Percentiles rank a stretch among this genome's conserved stretches.
These are phyloP conservation scores for Saccostrea glomerata DNA, from an alignment of 1,140 invertebrate genomes.

Conservation along the genomic window DNA sequence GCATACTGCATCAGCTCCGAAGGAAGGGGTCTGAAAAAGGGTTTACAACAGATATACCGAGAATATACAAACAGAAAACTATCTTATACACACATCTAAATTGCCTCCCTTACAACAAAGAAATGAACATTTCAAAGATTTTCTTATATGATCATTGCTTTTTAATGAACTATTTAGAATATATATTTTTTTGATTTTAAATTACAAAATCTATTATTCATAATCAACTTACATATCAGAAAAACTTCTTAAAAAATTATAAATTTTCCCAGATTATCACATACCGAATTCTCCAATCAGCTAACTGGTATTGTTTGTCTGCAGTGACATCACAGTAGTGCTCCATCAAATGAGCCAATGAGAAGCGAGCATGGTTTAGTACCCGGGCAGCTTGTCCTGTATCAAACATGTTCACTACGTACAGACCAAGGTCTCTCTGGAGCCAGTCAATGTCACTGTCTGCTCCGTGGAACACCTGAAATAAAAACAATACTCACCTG, in stretches of 20 bases:
- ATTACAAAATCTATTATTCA: too few relatives aligned
- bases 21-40: conserved; percentile 87
- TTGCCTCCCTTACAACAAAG: not conserved
- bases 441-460: conserved; percentile 95
- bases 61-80: conserved; percentile 25
- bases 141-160: too few relatives aligned
- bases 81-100: not conserved
- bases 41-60: too few relatives aligned
- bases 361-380: conserved; percentile 85
- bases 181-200: too few relatives aligned
- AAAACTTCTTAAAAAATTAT: not conserved
- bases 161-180: too few relatives aligned
- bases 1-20: conserved; percentile 93
- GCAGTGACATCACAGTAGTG: conserved; percentile 88
- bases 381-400: conserved; percentile 92
- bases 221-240: not conserved
- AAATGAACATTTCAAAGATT: too few relatives aligned
- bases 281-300: conserved; percentile 96
- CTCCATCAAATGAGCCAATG: conserved; percentile 89
- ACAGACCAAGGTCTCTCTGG: conserved; percentile 96
- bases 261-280: not conserved
- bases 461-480: conserved; percentile 94
- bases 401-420: conserved; percentile 98
- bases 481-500: not conserved
- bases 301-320: conserved; percentile 95